Conservation (phyloP, 1,140 invertebrate genomes). For the Euschistus heros region DNA sequence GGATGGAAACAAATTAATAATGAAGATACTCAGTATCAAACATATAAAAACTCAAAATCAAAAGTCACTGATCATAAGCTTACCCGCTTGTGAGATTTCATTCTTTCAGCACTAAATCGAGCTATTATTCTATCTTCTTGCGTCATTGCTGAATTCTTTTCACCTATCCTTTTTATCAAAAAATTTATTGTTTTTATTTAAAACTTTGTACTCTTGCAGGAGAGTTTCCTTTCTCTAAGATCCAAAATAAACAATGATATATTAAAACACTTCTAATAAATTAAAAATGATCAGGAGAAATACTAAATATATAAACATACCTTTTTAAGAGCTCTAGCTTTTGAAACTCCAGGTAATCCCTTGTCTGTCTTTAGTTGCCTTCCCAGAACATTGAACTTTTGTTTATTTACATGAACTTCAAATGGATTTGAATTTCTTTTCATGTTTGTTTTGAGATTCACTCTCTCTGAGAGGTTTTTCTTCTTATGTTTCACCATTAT, state of each 20-base stretch:
- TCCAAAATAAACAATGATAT: conserved; percentile 22
- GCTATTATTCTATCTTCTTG: conserved; percentile 75
- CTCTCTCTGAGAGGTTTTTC: conserved; percentile 21
- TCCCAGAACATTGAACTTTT: conserved; percentile 77
- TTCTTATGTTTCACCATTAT: conserved; percentile 24
- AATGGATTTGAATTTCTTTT: conserved; percentile 57
- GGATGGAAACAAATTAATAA: no score
- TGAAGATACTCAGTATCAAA: no score
- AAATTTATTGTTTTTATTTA: conserved; percentile 75
- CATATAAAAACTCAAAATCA: no score
- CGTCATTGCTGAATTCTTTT: conserved; percentile 55
- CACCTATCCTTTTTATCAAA: conserved; percentile 78
- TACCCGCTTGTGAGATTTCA: conserved; percentile 53
- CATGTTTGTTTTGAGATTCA: conserved; percentile 1
- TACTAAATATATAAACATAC: conserved; percentile 35
- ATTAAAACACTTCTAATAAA: neutral
- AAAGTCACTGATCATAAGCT: no score
- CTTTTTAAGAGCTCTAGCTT: conserved; percentile 73
- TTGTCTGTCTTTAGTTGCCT: conserved; percentile 66
- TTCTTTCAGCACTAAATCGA: conserved; percentile 66
- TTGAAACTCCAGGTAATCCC: conserved; percentile 73
- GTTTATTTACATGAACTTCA: conserved; percentile 79
- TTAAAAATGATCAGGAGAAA: conserved; percentile 15
- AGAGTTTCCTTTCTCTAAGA: conserved; percentile 67
- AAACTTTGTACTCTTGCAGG: conserved; percentile 68